Evolutionary conservation across 2,797 vertebrate genomes (phyloP), one percentile per base, ranked within the genome.

Genomic region (Sebastes baramenuke): DNA sequence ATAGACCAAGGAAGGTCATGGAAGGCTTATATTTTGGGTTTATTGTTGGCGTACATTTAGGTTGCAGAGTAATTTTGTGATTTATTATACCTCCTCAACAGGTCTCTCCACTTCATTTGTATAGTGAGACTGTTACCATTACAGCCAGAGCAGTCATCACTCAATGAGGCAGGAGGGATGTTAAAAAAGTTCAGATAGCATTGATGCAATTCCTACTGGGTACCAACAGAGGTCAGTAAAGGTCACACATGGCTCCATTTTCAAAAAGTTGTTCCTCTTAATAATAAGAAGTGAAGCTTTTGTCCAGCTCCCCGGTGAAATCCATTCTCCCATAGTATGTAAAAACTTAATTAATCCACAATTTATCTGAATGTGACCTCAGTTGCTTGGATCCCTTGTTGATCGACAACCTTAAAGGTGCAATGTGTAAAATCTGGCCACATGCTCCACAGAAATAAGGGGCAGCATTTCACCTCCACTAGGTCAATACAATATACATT

Each of bases 201-300:
- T 55, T 38, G 54, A 49, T 71, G 42, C 4, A 25, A 25, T 58
- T 75, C 59, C 6, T 6, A 12, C 5, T 22, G 2, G 9, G 13
- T 11, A 10, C 30, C 73, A 77, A 32, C 42, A 67, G 67, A 32
- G 38, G 52, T n/a, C 67, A 71, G 60, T 54, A 67, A 71, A 76
- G 3, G 14, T 49, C 36, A 27, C 11, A 27, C 6, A 32, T 29
- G 54, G 36, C 36, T 52, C 36, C 3, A 0, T 24, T 24, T 70
- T 22, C 22, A 22, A 11, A 55, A 64, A 59, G 7, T 24, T 46
- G 2, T 11, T 30, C n/a, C n/a, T 46, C 55, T 38, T 38, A 38
- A 12, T 46, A 55, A 11, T 0, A 59, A 2, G 49, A 75, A 29
- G 9, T 55, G 4, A 34, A 9, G 8, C 4, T 55, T 73, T 54